Evolutionary conservation across 2,888 invertebrate genomes (phyloP).

Genomic region (Lepidochrysops patricia): DNA sequence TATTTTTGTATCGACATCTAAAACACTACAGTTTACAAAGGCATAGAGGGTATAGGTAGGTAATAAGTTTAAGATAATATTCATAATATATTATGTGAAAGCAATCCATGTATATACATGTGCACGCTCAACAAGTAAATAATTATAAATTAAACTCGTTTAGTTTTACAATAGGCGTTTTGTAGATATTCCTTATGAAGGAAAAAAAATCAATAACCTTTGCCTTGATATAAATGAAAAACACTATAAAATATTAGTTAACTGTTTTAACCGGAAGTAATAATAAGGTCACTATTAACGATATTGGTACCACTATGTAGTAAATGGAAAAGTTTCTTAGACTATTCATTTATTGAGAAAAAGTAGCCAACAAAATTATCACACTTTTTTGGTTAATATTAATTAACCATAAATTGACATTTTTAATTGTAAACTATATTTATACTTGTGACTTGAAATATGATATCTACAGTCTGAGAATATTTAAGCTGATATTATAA

Average conservation of each 20-base stretch:
- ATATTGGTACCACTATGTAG: neutral
- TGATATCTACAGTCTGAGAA: neutral
- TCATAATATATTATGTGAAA: neutral
- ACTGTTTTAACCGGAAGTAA: too few relatives aligned
- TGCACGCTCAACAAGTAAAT: neutral
- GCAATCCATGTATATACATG: neutral
- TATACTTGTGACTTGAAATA: neutral
- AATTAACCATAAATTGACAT: slow-evolving; percentile 9
- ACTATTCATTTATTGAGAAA: neutral
- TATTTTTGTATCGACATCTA: neutral
- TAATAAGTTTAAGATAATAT: neutral
- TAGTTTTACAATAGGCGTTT: too few relatives aligned
- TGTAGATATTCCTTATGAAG: too few relatives aligned
- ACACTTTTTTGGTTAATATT: slow-evolving; percentile 3
- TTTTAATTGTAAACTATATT: neutral
- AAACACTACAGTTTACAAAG: neutral
- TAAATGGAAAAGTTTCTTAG: neutral
- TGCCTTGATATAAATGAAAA: too few relatives aligned
- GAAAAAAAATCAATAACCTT: too few relatives aligned
- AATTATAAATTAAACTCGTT: neutral
- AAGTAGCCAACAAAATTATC: neutral
- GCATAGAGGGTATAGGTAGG: neutral
- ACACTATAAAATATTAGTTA: too few relatives aligned
- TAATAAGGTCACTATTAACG: neutral
- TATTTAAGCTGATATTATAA: neutral